Conservation (phyloP, 2,113 vertebrate genomes). For the Dissostichus mawsoni region DNA sequence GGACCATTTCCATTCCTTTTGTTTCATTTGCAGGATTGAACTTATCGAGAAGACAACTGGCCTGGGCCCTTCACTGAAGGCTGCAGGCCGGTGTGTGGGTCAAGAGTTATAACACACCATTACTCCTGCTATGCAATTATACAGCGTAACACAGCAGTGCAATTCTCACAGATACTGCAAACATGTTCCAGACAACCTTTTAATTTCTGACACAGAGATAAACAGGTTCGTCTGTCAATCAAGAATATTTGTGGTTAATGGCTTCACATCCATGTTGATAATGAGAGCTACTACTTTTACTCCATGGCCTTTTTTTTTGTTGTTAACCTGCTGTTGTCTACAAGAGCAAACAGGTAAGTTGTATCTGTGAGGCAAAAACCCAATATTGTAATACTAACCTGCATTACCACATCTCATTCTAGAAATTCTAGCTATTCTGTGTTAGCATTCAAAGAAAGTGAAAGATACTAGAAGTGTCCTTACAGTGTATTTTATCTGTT, state of each 20-base stretch:
- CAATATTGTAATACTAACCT: slow-evolving; percentile 17
- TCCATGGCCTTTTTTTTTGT: slow-evolving; percentile 8
- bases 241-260: slow-evolving; percentile 9
- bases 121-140: slow-evolving; percentile 37
- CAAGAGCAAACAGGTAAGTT: slow-evolving; percentile 40
- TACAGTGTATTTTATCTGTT: slow-evolving; percentile 57
- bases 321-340: slow-evolving; percentile 16
- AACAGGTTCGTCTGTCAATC: not conserved
- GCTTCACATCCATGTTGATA: not conserved
- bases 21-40: slow-evolving; percentile 90
- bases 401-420: not conserved
- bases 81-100: slow-evolving; percentile 87
- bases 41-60: slow-evolving; percentile 90
- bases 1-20: slow-evolving; percentile 85
- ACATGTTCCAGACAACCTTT: not conserved
- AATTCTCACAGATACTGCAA: slow-evolving; percentile 13
- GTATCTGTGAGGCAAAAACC: not conserved
- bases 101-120: slow-evolving; percentile 56
- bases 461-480: not conserved
- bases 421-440: not conserved
- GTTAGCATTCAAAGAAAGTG: not conserved
- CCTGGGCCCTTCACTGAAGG: slow-evolving; percentile 88
- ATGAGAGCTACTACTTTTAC: slow-evolving; percentile 2
- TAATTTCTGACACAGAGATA: not conserved
- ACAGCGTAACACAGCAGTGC: slow-evolving; percentile 4